Conservation (phyloP, 2,888 invertebrate species). For the Cremastinae sp. region DNA sequence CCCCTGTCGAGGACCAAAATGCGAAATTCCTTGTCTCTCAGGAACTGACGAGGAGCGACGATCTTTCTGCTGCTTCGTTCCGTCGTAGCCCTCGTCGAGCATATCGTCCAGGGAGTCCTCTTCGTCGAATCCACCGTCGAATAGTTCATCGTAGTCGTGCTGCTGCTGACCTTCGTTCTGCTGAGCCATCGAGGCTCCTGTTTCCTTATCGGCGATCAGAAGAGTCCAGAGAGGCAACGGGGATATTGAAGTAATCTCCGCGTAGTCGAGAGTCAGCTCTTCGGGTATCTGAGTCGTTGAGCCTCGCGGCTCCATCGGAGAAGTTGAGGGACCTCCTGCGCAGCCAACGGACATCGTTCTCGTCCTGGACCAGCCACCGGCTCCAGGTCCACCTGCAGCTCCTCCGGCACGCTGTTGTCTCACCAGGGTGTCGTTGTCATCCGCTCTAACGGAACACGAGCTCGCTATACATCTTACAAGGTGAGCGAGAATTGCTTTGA, state of each 20-base stretch:
- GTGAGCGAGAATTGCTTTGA: slow-evolving; percentile 98
- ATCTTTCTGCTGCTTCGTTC: slow-evolving; percentile 82
- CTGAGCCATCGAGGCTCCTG: slow-evolving; percentile 77
- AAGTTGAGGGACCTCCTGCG: slow-evolving; percentile 84
- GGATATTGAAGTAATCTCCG: slow-evolving; percentile 98
- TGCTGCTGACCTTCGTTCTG: slow-evolving; percentile 81
- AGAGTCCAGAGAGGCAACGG: slow-evolving; percentile 98
- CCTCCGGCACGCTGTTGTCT: slow-evolving; percentile 79
- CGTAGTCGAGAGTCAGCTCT: slow-evolving; percentile 94
- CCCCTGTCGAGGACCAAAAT: slow-evolving; percentile 93
- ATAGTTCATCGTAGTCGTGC: slow-evolving; percentile 94
- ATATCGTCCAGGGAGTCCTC: slow-evolving; percentile 92
- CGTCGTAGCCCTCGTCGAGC: slow-evolving; percentile 87
- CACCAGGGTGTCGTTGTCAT: slow-evolving; percentile 78
- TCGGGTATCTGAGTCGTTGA: slow-evolving; percentile 91
- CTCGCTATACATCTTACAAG: slow-evolving; percentile 89
- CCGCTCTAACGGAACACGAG: slow-evolving; percentile 80
- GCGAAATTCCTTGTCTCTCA: slow-evolving; percentile 88
- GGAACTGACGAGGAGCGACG: slow-evolving; percentile 85
- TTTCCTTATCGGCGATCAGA: slow-evolving; percentile 95
- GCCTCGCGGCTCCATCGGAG: slow-evolving; percentile 89
- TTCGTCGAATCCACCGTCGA: slow-evolving; percentile 88
- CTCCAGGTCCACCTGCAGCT: slow-evolving; percentile 49
- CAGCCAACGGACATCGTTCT: slow-evolving; percentile 94
- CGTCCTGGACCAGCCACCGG: slow-evolving; percentile 88